These are phyloP conservation scores for Tympanuchus pallidicinctus DNA, from an alignment of 2,113 vertebrate genomes.

Conservation along the genomic window DNA sequence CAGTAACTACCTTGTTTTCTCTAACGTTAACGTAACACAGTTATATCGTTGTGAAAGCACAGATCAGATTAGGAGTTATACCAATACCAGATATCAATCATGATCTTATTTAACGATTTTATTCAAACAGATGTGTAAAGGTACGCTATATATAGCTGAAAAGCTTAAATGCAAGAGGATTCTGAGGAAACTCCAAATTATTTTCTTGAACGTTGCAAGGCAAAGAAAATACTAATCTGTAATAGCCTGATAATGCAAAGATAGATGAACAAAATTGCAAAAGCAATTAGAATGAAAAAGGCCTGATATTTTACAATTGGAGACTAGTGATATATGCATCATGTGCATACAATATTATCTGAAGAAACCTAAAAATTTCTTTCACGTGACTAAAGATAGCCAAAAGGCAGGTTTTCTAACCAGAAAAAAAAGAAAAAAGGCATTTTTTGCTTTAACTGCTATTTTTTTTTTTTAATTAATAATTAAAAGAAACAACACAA, in stretches of 20 bases:
- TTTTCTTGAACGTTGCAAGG: neutral
- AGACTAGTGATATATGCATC: neutral
- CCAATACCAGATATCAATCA: neutral
- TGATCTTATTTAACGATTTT: neutral
- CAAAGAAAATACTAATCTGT: neutral
- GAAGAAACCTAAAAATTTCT: neutral
- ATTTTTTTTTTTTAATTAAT: neutral
- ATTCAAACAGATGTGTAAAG: neutral
- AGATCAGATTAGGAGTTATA: neutral
- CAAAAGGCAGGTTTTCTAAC: neutral
- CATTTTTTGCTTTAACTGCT: neutral
- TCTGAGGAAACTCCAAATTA: neutral
- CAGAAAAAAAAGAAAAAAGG: neutral
- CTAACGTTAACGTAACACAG: neutral
- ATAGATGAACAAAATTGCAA: neutral
- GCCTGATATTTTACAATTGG: neutral
- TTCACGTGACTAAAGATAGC: neutral
- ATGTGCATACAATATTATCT: neutral
- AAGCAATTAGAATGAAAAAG: neutral
- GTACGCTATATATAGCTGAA: neutral
- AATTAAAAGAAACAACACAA: neutral
- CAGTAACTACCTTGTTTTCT: conserved; percentile 13
- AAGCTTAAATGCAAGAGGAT: neutral
- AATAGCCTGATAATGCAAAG: neutral
- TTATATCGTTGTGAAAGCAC: neutral